Base-by-base conservation (phyloP, 1,140 invertebrate species). In the Trachelipus rathkii region DNA sequence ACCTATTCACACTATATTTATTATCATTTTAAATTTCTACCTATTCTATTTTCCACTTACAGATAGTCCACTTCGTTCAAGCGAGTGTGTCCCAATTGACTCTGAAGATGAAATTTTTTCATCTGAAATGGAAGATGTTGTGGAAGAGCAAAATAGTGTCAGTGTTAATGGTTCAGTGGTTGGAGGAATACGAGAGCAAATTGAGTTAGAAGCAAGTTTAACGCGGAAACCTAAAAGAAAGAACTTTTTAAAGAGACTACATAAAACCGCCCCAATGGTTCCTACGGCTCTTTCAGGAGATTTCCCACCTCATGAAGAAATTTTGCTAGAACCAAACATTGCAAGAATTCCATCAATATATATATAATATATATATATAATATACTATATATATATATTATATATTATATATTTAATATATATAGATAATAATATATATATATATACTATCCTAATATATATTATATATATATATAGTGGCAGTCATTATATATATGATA, bases 231-330 rank as follows among this genome's bases (percentile, higher is more conserved):
- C 60, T 9, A 79, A 79, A 72, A 79, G 76, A 21, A 79, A 79
- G 44, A 75, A 73, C 10, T 79, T 79, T 60, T 60, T 79, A 45
- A 73, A 73, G 21, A 33, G 78, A 21, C 76, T 76, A 68, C 78
- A 79, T 72, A 79, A 79, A 50, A 79, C 78, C 0, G 78, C 75
- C 2, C 78, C 78, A 4, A 23, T 77, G n/a, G 9, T 5, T 2
- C 19, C 50, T 8, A 15, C 50, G 50, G 1, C 50, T 15, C 11
- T 60, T 2, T 60, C 50, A 13, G 15, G 15, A 10, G 50, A 19
- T 60, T 19, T 60, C 8, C 11, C 19, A 4, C 11, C 50, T 3
- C 50, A 13, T 60, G 50, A 60, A 60, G 50, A 60, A 60, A 19
- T 13, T 19, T 15, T 19, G 8, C 50, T 60, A 8, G 50, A 60